Evolutionary conservation across 2,888 invertebrate genomes (phyloP).

Genomic region (Idaea dimidiata): DNA sequence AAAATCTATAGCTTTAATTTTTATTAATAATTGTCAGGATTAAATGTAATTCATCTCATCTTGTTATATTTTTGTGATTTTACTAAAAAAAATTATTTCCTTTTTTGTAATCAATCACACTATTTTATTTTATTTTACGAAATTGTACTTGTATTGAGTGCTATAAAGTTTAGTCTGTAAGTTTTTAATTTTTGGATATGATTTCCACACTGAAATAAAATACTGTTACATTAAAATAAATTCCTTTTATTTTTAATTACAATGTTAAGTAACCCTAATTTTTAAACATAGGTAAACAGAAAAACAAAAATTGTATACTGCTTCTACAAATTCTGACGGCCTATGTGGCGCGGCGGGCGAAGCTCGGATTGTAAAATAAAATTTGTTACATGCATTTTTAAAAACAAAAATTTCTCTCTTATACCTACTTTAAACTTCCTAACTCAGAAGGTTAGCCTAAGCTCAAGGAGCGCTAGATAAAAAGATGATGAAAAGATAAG

Average conservation of each 20-base stretch:
- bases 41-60: background rate
- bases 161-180: conserved; percentile 33
- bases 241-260: conserved; percentile 10
- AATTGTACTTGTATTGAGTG: conserved; percentile 37
- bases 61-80: background rate
- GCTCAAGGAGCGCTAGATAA: background rate
- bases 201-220: conserved; percentile 44
- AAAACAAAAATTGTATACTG: too few relatives aligned
- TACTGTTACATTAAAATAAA: conserved; percentile 45
- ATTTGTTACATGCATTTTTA: too few relatives aligned
- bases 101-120: background rate
- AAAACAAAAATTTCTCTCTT: too few relatives aligned
- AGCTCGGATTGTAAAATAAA: too few relatives aligned
- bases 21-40: background rate
- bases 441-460: background rate
- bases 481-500: too few relatives aligned
- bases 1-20: background rate
- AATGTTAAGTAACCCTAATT: conserved; percentile 5
- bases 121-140: background rate
- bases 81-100: background rate
- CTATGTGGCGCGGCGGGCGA: too few relatives aligned
- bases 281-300: conserved; percentile 6
- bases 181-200: conserved; percentile 42
- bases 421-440: background rate
- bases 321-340: too few relatives aligned